A percentile compares a stretch with the other conserved stretches of the same genome.
These are phyloP conservation scores for Halcyon chelicuti DNA, from an alignment of 2,797 vertebrate species.

Conservation along the genomic window DNA sequence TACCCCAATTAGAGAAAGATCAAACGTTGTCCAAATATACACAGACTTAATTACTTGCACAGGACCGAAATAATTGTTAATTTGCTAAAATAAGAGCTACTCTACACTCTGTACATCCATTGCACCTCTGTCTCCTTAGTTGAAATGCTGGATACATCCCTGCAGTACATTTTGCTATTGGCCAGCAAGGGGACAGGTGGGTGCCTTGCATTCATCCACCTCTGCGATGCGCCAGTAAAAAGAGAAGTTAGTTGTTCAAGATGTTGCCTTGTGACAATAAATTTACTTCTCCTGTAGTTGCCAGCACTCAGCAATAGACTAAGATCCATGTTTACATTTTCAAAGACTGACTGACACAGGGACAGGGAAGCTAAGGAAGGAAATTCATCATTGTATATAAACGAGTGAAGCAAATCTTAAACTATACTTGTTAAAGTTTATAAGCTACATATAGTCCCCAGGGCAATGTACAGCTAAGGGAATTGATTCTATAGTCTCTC, in stretches of 20 bases:
- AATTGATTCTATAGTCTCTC: background rate
- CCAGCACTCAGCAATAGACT: background rate
- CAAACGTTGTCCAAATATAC: conserved; percentile 32
- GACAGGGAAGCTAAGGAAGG: background rate
- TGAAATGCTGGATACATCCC: background rate
- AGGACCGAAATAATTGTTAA: conserved; percentile 39
- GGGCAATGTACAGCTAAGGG: background rate
- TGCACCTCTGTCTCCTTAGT: background rate
- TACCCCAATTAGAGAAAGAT: conserved; percentile 8
- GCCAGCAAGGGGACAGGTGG: background rate
- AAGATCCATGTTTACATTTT: background rate
- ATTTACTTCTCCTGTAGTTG: background rate
- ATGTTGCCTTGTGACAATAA: background rate
- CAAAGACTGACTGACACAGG: background rate
- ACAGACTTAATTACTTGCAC: conserved; percentile 29
- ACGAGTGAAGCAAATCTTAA: background rate
- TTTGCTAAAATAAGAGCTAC: conserved; percentile 16
- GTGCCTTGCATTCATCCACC: background rate
- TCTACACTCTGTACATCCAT: background rate
- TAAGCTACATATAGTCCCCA: background rate
- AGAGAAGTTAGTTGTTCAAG: background rate
- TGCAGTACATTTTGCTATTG: background rate
- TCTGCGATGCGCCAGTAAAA: background rate
- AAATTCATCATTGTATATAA: background rate
- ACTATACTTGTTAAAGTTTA: background rate